Conservation (phyloP, 2,888 invertebrate species). For the Folsomia candida region DNA sequence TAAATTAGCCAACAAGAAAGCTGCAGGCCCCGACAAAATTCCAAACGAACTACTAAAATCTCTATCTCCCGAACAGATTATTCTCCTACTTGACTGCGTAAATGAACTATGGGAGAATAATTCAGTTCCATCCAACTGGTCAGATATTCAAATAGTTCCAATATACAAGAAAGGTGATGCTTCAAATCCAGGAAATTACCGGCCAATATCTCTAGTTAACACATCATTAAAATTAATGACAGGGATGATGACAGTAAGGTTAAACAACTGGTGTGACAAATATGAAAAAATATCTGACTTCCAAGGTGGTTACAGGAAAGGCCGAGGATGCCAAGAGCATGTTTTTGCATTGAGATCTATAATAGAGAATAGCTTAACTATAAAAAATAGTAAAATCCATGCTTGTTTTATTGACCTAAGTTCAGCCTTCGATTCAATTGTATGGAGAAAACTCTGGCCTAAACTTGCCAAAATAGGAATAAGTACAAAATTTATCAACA, state of each 20-base stretch:
- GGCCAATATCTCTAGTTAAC: constrained; percentile 15
- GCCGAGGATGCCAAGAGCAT: constrained; percentile 20
- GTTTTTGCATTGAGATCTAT: constrained; percentile 15
- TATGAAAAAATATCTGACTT: constrained; percentile 11
- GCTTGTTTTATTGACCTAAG: constrained; percentile 18
- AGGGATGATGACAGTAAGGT: not conserved
- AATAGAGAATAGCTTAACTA: not conserved
- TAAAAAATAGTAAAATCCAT: constrained; percentile 6
- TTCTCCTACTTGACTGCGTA: not conserved
- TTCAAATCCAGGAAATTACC: not conserved
- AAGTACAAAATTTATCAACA: constrained; percentile 16
- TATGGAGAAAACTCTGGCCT: constrained; percentile 18
- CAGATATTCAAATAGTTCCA: constrained; percentile 6
- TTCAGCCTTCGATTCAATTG: constrained; percentile 18
- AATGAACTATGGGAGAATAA: not conserved
- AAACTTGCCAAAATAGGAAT: constrained; percentile 18
- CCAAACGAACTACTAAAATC: not conserved
- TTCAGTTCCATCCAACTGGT: not conserved
- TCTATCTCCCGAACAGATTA: not conserved
- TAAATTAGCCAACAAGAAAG: not conserved
- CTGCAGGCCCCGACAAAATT: not conserved
- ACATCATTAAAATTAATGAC: constrained; percentile 8
- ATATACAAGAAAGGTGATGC: constrained; percentile 15
- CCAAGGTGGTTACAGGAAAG: constrained; percentile 24
- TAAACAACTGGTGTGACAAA: constrained; percentile 15